Conservation (phyloP, 30 jellyfish, hydroid and myxozoan genomes). For the Phacellophora camtschatica region DNA sequence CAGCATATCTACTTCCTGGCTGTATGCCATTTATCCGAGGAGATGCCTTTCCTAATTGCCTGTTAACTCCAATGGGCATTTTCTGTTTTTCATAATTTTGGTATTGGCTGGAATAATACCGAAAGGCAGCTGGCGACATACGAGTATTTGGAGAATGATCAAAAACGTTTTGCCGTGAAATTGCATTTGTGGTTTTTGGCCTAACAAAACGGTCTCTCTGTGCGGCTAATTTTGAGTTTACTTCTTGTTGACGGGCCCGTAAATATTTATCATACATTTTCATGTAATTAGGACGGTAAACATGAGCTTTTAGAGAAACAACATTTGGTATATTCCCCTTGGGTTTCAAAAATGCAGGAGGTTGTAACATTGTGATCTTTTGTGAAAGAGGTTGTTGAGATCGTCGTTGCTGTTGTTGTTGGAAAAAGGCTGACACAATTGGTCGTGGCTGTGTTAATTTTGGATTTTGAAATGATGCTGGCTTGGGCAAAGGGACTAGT, state of each 20-base stretch:
- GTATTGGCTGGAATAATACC: neutral
- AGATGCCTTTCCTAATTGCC: neutral
- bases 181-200: no score
- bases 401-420: neutral
- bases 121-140: neutral
- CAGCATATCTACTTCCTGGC: conserved; percentile 52
- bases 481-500: neutral
- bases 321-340: neutral
- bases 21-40: neutral
- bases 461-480: neutral
- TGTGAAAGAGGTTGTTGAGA: neutral
- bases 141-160: neutral
- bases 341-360: neutral
- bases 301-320: neutral
- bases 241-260: conserved; percentile 4
- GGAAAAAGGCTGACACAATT: neutral
- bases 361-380: neutral
- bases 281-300: conserved; percentile 38
- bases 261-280: conserved; percentile 36
- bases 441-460: neutral
- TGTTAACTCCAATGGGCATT: no score
- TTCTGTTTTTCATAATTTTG: neutral
- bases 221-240: neutral
- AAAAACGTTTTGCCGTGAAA: neutral
- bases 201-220: neutral